These are phyloP conservation scores for Thamnophis elegans DNA, from an alignment of 2,797 vertebrate genomes.

Conservation along the genomic window DNA sequence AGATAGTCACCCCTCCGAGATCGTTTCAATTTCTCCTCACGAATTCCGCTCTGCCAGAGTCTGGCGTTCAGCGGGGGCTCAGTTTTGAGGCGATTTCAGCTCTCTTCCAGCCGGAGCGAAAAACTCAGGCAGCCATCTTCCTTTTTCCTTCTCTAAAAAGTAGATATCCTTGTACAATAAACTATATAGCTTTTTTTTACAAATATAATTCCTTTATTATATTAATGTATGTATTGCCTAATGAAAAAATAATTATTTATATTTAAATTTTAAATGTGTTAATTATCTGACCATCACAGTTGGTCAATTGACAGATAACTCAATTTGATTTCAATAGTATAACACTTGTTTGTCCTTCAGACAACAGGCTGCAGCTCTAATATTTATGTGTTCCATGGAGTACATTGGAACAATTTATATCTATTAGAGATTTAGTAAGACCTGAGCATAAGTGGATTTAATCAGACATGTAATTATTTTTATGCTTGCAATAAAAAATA, in stretches of 20 bases:
- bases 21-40: no score
- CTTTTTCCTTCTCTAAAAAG: no score
- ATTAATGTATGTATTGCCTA: not conserved
- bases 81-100: no score
- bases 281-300: not conserved
- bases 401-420: constrained; percentile 59
- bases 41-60: no score
- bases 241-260: not conserved
- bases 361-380: constrained; percentile 45
- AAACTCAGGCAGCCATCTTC: no score
- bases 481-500: constrained; percentile 70
- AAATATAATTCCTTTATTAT: constrained; percentile 18
- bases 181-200: not conserved
- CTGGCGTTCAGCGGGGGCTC: no score
- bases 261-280: constrained; percentile 17
- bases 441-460: constrained; percentile 70
- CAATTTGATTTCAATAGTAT: constrained; percentile 13
- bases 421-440: constrained; percentile 69
- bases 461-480: constrained; percentile 74
- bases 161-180: not conserved
- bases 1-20: no score
- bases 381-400: constrained; percentile 64
- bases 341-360: constrained; percentile 35
- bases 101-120: no score
- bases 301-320: not conserved